Evolutionary conservation across 2,888 invertebrate species (phyloP).

Genomic region (Rhopalosiphum nymphaeae): DNA sequence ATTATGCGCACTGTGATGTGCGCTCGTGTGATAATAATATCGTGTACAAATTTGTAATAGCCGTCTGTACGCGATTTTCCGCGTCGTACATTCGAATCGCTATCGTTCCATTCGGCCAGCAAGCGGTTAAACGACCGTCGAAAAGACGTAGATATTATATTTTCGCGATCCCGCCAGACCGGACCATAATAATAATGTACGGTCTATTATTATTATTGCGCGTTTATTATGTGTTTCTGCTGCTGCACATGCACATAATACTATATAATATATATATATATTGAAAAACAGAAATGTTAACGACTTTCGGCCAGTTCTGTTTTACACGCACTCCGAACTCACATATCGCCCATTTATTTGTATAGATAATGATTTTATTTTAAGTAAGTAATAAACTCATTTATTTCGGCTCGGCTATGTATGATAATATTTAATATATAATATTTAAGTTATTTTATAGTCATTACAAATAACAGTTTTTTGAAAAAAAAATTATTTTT

Average conservation of each 20-base stretch:
- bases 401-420: no score
- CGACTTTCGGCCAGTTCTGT: neutral
- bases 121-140: neutral
- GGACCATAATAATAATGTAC: neutral
- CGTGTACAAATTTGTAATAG: neutral
- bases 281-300: conserved; percentile 3
- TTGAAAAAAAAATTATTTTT: neutral
- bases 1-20: neutral
- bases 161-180: neutral
- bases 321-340: neutral
- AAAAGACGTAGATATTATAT: neutral
- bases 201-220: neutral
- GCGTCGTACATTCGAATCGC: neutral
- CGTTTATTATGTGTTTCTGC: neutral
- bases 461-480: neutral
- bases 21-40: neutral
- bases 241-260: neutral
- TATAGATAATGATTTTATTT: neutral
- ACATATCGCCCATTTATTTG: neutral
- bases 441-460: neutral
- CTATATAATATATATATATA: neutral
- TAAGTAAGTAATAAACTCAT: neutral
- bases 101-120: neutral
- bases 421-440: neutral
- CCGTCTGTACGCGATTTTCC: neutral